Conservation (phyloP, 2,113 vertebrate genomes). For the Narcine bancroftii region DNA sequence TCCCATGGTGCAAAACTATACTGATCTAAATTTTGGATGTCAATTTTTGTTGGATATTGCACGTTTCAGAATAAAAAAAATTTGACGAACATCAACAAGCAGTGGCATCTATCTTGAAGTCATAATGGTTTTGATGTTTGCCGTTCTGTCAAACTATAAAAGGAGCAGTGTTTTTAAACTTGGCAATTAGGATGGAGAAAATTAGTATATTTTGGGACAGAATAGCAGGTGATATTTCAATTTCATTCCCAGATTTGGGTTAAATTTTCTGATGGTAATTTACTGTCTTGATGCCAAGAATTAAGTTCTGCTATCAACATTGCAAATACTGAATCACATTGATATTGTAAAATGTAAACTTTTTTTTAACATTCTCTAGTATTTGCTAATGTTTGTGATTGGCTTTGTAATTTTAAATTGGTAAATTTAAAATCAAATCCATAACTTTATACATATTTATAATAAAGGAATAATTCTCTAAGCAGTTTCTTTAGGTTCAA, state of each 20-base stretch:
- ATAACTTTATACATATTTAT: constrained; percentile 37
- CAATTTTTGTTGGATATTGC: constrained; percentile 62
- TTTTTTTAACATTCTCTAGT: constrained; percentile 26
- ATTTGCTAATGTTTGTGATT: constrained; percentile 35
- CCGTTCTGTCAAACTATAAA: background rate
- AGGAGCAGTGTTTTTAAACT: constrained; percentile 36
- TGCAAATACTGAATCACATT: constrained; percentile 21
- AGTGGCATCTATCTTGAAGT: background rate
- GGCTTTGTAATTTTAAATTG: constrained; percentile 35
- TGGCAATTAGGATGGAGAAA: constrained; percentile 43
- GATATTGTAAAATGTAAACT: constrained; percentile 20
- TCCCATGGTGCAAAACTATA: background rate
- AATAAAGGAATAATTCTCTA: constrained; percentile 11
- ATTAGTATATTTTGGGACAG: too few species aligned
- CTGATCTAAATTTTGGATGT: constrained; percentile 49
- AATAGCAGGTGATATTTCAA: background rate
- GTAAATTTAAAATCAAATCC: constrained; percentile 23
- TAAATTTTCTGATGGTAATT: constrained; percentile 5
- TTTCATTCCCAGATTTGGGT: background rate
- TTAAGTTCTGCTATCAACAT: constrained; percentile 16
- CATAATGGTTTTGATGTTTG: background rate
- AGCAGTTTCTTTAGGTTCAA: constrained; percentile 20
- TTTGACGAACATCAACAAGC: constrained; percentile 7
- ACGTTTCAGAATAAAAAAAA: constrained; percentile 68
- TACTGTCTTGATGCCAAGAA: background rate